Evolutionary conservation across 2,113 vertebrate genomes (phyloP), one percentile per base, ranked within the genome.

Genomic region (Elaphurus davidianus): DNA sequence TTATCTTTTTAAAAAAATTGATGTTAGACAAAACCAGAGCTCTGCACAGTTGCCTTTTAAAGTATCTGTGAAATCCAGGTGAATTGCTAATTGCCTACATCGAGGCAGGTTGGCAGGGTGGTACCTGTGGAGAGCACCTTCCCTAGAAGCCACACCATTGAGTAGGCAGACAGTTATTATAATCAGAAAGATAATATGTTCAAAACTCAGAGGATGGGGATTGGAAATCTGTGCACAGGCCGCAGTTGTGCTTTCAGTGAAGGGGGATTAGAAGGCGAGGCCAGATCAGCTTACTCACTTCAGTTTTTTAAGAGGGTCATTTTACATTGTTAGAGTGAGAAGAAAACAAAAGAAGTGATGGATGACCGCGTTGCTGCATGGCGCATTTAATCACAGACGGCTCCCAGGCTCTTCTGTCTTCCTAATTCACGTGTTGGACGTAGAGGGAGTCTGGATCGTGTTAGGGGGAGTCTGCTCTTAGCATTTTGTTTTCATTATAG

Each of bases 271-370:
- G 71, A 60, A 54, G 47, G 62, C 62, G n/a, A 83, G 47, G 30
- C 87, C 2, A 0, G 45, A 50, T 28, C 43, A 36, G 12, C 21
- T 59, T 95, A 91, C 89, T 97, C 92, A 89, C 36, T 76, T 81
- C 40, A 14, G 8, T 33, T 88, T 57, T 43, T 85, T 82, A 82
- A 67, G 78, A 91, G 71, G 52, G 40, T 95, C 78, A 90, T 97
- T 98, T 96, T 78, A 82, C 76, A 59, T 74, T 12, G 76, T 90
- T 97, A 59, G 78, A 40, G 33, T 50, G 76, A 59, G 67, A 71
- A 86, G 85, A 87, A 96, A 91, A 94, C 17, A 21, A 82, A 71
- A 62, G 94, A 60, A 59, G 67, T 85, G 87, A 92, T 83, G 93
- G 67, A 60, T 92, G 55, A 21, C n/a, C 54, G n/a, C 60, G 86